Base-by-base conservation (phyloP, 1,140 invertebrate species). In the Drosophila hydei region DNA sequence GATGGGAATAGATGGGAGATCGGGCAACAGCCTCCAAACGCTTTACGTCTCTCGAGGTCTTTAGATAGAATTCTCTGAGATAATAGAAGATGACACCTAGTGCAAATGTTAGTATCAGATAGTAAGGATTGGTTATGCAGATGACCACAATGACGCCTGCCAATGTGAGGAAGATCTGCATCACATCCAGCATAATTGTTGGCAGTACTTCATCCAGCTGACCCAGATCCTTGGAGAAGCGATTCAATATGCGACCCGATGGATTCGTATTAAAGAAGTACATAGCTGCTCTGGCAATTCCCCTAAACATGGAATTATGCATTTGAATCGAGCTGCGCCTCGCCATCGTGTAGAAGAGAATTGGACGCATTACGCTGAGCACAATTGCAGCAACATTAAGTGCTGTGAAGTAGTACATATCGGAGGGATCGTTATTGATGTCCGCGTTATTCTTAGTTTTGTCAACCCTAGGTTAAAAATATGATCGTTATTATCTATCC, bases 181-280 rank as follows among this genome's bases (percentile, higher is more conserved):
- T 92, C 50, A 96, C 95, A 89, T 98, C 97, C 48, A 97, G 93
- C 56, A 96, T 93, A 9, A 94, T 93, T 38, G 94, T 92, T 38
- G 98, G 97, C 18, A 99, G 91, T 1, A 95, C 89, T 92, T 99
- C 97, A 88, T 98, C 98, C 71, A 98, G 94, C 0, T 95, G 94
- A 0, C 81, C 96, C 79, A 96, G 94, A 75, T 96, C 96, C 91
- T 96, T 96, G 0, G 95, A 94, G 73, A 96, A 96, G 40, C 95
- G 90, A 87, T 96, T 96, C 0, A 96, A 81, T 42, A 96, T 95
- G 51, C 95, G 91, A 4, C 95, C 95, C 16, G 94, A 94, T 0
- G 95, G 95, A 90, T 96, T 97, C 0, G 93, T 93, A 65, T 97
- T 95, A 72, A 97, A 97, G 81, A 97, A 97, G 54, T 94, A 90